Percentiles rank a stretch among this genome's conserved stretches.
Evolutionary conservation across 2,888 invertebrate genomes (phyloP).

Genomic region (Pollenia amentaria): DNA sequence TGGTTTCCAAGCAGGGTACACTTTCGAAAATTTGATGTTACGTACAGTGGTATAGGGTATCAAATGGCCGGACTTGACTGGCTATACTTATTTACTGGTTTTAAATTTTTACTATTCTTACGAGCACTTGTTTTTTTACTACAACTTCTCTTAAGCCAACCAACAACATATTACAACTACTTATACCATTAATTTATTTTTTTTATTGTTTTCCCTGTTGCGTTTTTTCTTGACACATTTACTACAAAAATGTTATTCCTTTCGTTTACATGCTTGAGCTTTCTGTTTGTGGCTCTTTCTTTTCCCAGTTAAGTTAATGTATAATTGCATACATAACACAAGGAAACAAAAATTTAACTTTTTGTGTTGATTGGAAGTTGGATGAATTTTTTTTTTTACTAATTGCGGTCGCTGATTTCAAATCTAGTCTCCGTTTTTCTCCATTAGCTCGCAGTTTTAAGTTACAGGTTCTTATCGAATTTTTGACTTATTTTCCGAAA

Average conservation of each 20-base stretch:
- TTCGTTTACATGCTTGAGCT: neutral
- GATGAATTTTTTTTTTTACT: no score
- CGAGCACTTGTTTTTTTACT: neutral
- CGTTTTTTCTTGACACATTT: conserved; percentile 14
- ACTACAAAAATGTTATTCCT: neutral
- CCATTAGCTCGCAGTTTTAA: no score
- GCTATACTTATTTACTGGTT: neutral
- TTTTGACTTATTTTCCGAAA: no score
- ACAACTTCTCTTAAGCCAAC: neutral
- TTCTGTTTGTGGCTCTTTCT: neutral
- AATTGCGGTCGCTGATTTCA: no score
- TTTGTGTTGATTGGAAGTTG: no score
- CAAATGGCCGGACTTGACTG: neutral
- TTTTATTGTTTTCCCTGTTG: neutral
- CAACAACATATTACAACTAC: neutral
- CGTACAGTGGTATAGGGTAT: no score
- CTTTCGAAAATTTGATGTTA: no score
- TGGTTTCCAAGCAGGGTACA: no score
- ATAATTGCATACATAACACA: conserved; percentile 63
- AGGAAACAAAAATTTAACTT: no score
- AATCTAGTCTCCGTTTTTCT: no score
- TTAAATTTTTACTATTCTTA: neutral
- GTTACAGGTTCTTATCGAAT: no score
- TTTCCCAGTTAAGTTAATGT: conserved; percentile 21
- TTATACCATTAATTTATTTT: conserved; percentile 1